Conservation (phyloP, 2,113 vertebrate species). For the Aplodontia rufa region DNA sequence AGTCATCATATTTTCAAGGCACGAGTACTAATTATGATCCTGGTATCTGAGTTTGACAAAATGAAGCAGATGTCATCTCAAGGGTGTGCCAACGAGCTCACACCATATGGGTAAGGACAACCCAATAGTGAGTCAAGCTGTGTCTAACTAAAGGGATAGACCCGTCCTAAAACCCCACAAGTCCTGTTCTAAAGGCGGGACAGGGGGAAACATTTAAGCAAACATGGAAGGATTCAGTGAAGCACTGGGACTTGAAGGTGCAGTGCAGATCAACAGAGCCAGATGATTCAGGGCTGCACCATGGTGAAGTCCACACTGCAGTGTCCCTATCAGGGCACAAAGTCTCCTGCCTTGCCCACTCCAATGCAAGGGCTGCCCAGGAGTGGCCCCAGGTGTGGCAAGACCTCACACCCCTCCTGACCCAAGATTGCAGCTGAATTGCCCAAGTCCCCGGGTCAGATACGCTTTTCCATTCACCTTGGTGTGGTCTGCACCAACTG, state of each 20-base stretch:
- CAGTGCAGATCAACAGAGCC: not conserved
- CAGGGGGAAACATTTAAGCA: not conserved
- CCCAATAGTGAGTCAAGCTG: not conserved
- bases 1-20: not conserved
- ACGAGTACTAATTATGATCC: fast-evolving
- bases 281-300: not conserved
- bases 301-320: fast-evolving
- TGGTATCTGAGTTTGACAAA: not conserved
- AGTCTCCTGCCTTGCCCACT: fast-evolving
- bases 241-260: not conserved
- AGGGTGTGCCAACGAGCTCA: fast-evolving
- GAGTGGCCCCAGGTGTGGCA: not conserved
- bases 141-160: not conserved
- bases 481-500: not conserved
- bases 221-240: not conserved
- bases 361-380: not conserved
- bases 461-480: not conserved
- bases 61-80: not conserved
- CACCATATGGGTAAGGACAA: fast-evolving
- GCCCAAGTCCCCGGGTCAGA: not conserved
- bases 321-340: not conserved
- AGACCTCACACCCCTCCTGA: not conserved
- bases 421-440: not conserved
- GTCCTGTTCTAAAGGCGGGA: not conserved
- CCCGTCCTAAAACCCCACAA: not conserved